Evolutionary conservation across 2,888 invertebrate species (phyloP).

Genomic region (Drosophila robusta): DNA sequence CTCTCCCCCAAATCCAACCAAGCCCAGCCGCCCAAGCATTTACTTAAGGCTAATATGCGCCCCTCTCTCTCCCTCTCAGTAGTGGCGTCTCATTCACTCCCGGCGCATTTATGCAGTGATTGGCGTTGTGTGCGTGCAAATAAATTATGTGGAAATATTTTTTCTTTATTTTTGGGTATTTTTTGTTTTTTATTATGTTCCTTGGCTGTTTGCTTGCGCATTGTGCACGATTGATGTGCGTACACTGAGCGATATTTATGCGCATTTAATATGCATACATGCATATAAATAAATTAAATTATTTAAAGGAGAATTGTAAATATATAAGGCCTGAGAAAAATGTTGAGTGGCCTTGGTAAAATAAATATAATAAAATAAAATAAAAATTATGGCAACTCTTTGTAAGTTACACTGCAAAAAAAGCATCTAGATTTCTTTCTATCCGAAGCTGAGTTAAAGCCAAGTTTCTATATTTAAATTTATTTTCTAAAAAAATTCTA

Average conservation of each 20-base stretch:
- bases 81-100: constrained; percentile 3
- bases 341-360: no score
- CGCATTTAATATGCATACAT: background rate
- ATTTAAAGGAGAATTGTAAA: no score
- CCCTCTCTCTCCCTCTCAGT: background rate
- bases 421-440: no score
- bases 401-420: no score
- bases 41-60: constrained; percentile 10
- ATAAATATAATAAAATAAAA: no score
- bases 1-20: no score
- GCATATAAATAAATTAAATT: background rate
- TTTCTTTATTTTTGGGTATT: constrained; percentile 25
- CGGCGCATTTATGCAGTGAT: constrained; percentile 39
- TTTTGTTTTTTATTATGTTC: constrained; percentile 39
- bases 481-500: no score
- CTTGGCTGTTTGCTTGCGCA: constrained; percentile 31
- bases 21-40: constrained; percentile 2
- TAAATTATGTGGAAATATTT: constrained; percentile 75
- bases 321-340: no score
- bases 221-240: constrained; percentile 44
- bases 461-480: no score
- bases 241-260: constrained; percentile 43
- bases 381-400: no score
- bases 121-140: constrained; percentile 56
- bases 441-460: no score